Base-by-base conservation (phyloP, 2,113 vertebrate species). In the Calyptommatus sinebrachiatus region DNA sequence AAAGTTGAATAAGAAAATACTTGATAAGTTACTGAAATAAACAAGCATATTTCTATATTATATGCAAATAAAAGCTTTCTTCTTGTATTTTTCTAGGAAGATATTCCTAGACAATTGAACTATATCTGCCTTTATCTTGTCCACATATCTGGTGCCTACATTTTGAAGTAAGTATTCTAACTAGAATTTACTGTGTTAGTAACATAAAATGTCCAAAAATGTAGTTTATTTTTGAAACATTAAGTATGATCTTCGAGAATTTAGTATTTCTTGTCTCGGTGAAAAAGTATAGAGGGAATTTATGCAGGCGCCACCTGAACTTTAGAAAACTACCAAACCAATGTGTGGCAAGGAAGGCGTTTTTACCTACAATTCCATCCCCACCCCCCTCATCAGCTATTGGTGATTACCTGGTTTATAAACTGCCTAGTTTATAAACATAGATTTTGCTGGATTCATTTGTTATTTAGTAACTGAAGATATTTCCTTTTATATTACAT, bases 111-210 rank as follows among this genome's bases (percentile, higher is more conserved):
- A 70, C 96, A 97, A 84, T 94, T 97, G 57, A 92, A 96, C 87
- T 96, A 96, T 90, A 96, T 96, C 85, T 96, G 94, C 92, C 96
- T 97, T 92, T 96, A 96, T 78, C 91, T 95, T 88, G 93, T 93
- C 86, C 96, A 96, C 91, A 96, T 97, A 90, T 92, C 93, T 80
- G 95, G 96, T 93, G 96, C 96, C 89, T 97, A 97, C 31, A 83
- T 97, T 85, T 90, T 97, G 81, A 97, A 96, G 96, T 96, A 84
- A 96, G 96, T 95, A 68, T 78, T 73, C 83, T 61, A 71, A 77
- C 18, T 48, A 35, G 11, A 29, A 8, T 41, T 28, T 76, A 12
- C n/a, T 79, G 45, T 41, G 4, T 57, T 18, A 57, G 31, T 46
- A 29, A 16, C 73, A 29, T 76, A 53, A 69, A 28, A 69, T 60